phyloP scores from a whole-genome alignment of 2,888 invertebrate genomes.

The Mamestra brassicae region DNA sequence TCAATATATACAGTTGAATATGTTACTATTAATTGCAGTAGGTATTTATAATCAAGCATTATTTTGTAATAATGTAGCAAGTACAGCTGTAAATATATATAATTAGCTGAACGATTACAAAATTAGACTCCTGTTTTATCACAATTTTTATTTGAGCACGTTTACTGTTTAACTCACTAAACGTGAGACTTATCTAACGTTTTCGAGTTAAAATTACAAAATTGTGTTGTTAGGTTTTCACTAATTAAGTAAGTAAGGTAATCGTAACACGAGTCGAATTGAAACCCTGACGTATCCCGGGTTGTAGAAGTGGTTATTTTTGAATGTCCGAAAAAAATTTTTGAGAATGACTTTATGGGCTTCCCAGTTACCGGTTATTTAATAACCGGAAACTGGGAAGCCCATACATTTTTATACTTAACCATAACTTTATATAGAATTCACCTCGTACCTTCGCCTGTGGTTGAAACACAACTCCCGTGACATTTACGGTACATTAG shows the following conservation, averaged over 20 bases:
- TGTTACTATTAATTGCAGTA: neutral
- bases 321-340: neutral
- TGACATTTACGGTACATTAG: conserved; percentile 60
- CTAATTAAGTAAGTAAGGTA: neutral
- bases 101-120: conserved; percentile 30
- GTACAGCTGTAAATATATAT: neutral
- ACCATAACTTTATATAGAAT: neutral
- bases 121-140: conserved; percentile 23
- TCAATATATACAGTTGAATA: neutral
- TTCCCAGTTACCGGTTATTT: neutral
- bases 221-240: neutral
- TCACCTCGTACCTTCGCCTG: conserved; percentile 13
- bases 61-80: neutral
- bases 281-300: neutral
- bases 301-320: neutral
- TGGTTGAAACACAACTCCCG: conserved; percentile 52
- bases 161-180: conserved; percentile 26
- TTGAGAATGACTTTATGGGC: neutral
- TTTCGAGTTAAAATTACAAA: conserved; percentile 35
- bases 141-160: conserved; percentile 32
- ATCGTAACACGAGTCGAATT: neutral
- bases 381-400: neutral
- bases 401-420: too few species aligned
- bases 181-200: conserved; percentile 12
- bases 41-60: conserved; percentile 10